Evolutionary conservation across 2,797 vertebrate genomes (phyloP).

Genomic region (Acanthurus lineatus): DNA sequence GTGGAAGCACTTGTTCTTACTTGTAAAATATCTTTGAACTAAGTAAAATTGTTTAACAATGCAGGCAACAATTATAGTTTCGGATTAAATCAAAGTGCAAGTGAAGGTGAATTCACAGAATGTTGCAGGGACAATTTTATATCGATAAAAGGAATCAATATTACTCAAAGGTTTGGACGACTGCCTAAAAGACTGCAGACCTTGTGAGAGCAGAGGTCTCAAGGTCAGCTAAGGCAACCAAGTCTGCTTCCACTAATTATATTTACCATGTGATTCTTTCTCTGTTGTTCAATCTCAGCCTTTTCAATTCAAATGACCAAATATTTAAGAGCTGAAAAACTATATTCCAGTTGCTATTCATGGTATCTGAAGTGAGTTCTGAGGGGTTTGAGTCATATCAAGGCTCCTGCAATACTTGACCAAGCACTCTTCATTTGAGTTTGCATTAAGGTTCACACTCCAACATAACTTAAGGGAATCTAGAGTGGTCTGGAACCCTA

Average conservation of each 20-base stretch:
- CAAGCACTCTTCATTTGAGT: no score
- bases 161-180: background rate
- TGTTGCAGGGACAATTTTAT: background rate
- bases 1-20: background rate
- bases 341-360: background rate
- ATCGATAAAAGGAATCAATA: conserved; percentile 10
- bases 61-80: background rate
- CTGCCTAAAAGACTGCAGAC: conserved; percentile 5
- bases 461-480: background rate
- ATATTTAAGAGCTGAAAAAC: background rate
- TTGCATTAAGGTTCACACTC: no score
- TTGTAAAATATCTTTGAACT: background rate
- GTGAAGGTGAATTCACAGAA: background rate
- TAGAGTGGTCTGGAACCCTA: background rate
- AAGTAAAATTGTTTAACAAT: background rate
- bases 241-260: background rate
- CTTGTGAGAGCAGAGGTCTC: background rate
- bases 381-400: background rate
- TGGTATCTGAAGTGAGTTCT: background rate
- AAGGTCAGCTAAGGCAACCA: background rate
- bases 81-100: background rate
- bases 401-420: background rate
- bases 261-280: background rate
- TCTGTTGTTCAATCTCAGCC: background rate
- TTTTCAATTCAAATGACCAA: conserved; percentile 5